phyloP scores from a whole-genome alignment of 2,113 vertebrate species.

The Seriola rivoliana region DNA sequence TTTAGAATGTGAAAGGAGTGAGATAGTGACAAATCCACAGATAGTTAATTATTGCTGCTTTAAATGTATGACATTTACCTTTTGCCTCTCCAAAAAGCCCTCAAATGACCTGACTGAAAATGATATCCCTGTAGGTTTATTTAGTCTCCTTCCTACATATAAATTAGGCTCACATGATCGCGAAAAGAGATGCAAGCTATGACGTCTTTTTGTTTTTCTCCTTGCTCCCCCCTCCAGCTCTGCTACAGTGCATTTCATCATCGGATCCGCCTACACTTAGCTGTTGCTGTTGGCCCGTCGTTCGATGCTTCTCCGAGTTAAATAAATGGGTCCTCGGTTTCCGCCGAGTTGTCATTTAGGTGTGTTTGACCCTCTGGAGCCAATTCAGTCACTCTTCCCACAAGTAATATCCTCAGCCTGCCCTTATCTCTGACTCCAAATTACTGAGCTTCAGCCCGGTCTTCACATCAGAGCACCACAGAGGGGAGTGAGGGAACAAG shows the following conservation, averaged over 20 bases:
- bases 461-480: constrained; percentile 45
- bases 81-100: constrained; percentile 4
- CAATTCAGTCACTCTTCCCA: constrained; percentile 76
- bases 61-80: background rate
- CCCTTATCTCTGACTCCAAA: constrained; percentile 74
- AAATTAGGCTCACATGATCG: constrained; percentile 39
- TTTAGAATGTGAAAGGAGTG: background rate
- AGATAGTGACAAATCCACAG: background rate
- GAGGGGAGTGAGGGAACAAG: constrained; percentile 37
- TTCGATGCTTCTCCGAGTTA: constrained; percentile 49
- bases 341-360: constrained; percentile 69
- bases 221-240: constrained; percentile 39
- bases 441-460: constrained; percentile 59
- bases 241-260: constrained; percentile 51
- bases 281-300: background rate
- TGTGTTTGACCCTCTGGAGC: constrained; percentile 74
- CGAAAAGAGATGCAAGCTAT: constrained; percentile 23
- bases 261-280: constrained; percentile 21
- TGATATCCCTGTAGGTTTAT: constrained; percentile 16
- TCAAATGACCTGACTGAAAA: constrained; percentile 37
- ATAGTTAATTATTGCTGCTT: background rate
- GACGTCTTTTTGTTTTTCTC: constrained; percentile 46
- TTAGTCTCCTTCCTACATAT: constrained; percentile 36
- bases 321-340: constrained; percentile 60
- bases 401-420: constrained; percentile 72